Base-by-base conservation (phyloP, 2,797 vertebrate genomes). In the Gymnodraco acuticeps region DNA sequence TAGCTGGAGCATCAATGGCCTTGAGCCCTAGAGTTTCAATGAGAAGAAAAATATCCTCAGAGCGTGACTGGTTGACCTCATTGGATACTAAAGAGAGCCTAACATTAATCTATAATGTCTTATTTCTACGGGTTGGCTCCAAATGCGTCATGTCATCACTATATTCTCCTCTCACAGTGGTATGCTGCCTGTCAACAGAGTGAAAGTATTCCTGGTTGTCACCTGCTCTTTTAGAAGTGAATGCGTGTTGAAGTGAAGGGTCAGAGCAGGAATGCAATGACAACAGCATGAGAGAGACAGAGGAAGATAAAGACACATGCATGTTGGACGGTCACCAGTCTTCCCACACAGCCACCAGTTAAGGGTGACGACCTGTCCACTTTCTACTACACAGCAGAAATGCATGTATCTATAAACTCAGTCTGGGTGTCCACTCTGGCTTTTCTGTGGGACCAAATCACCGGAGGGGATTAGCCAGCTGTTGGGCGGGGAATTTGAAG, bases 131-230 rank as follows among this genome's bases (percentile, higher is more conserved):
- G 42, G 77, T 75, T 77, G 82, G 73, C 53, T 63, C 62, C 51
- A 81, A 82, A 89, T 77, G 80, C 65, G 79, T 73, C 81, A 47
- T 27, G 80, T 85, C 77, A 52, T 84, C 81, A 52, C 66, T 33
- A 17, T 70, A 41, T 43, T 78, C 72, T 67, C 58, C 43, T 68
- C 64, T 77, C 61, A 33, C 65, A 17, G 77, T 5, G 81, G 73
- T 19, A 87, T 86, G 80, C 46, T 9, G 77, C 80, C 70, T 77
- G 84, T 81, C 70, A 51, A 56, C 67, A 54, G 78, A 82, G 81
- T 62, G 73, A 89, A 83, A 89, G 88, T 92, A 92, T 93, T 94
- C 79, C 65, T 31, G 86, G 88, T 72, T 58, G 75, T 89, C 93
- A 93, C 90, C 92, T 93, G 93, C 88, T 90, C 81, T 82, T 73